Base-by-base conservation (phyloP, 30 jellyfish, hydroid and myxozoan genomes). In the Mastigias papua region DNA sequence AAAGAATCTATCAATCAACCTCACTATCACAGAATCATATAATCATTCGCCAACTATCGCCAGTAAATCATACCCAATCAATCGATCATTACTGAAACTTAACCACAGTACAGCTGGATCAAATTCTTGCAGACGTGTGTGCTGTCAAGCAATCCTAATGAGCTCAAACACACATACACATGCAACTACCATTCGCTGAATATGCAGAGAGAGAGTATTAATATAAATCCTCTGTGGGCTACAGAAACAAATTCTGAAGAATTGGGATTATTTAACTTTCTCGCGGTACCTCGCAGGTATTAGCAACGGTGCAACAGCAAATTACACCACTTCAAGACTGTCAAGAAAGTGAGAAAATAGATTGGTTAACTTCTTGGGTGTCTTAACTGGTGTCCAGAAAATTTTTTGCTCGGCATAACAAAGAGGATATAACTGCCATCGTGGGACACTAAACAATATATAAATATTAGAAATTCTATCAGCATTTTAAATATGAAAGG, bases 281-380 rank as follows among this genome's bases (percentile, higher is more conserved):
- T 28, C 70, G 70, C 70, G 70, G 70, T n/a, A 58, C 26, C 8
- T 1, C 37, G 42, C 46, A 27, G 74, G 74, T 1, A 22, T 63
- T 63, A 63, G 42, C 74, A 27, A 63, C 27, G 74, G 42, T 21
- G 74, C 74, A 23, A 63, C 74, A 63, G 74, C 74, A 63, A 63
- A 63, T 63, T 63, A 63, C 42, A 4, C n/a, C 7, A 7, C 74
- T 25, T 37, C 11, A 28, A 46, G 27, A 9, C 17, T 4, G 67
- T 23, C 23, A 37, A 6, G 11, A 37, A 37, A 37, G 11, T 37
- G 54, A n/a, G n/a, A n/a, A n/a, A n/a, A n/a, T n/a, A n/a, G n/a
- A n/a, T n/a, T n/a, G n/a, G n/a, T n/a, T n/a, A n/a, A n/a, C n/a
- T n/a, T n/a, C n/a, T n/a, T n/a, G n/a, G n/a, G n/a, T n/a, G n/a